Percentiles rank a stretch among this genome's conserved stretches.
These are phyloP conservation scores for Drosophila leonis DNA, from an alignment of 2,888 invertebrate species.

Conservation along the genomic window DNA sequence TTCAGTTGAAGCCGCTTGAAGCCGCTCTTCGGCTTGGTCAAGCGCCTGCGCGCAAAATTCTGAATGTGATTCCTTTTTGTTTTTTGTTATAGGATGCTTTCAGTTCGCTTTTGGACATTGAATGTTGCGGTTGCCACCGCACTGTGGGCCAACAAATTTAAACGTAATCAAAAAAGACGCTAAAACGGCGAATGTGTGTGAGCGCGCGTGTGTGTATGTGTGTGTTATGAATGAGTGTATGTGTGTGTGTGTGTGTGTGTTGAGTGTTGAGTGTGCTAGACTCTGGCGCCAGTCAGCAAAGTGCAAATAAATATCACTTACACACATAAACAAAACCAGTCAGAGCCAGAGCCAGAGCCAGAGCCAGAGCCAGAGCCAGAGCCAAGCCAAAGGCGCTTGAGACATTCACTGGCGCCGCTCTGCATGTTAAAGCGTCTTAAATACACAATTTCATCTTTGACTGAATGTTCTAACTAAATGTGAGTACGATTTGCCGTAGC, in stretches of 20 bases:
- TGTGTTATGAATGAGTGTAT: background rate
- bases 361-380: slow-evolving; percentile 4
- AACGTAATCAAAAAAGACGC: slow-evolving; percentile 30
- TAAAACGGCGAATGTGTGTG: slow-evolving; percentile 5
- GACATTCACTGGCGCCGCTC: slow-evolving; percentile 45
- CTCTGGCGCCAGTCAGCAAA: slow-evolving; percentile 61
- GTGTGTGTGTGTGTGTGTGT: background rate
- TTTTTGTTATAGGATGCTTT: slow-evolving; percentile 32
- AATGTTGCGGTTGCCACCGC: slow-evolving; percentile 35
- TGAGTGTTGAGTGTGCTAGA: slow-evolving; percentile 24
- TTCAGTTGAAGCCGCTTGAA: slow-evolving; percentile 16
- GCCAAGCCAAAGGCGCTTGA: slow-evolving; percentile 22
- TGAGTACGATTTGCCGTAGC: background rate
- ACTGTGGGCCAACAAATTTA: background rate
- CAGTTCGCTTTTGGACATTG: slow-evolving; percentile 54
- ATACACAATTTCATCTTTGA: slow-evolving; percentile 18
- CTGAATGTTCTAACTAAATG: slow-evolving; percentile 16
- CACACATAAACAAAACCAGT: slow-evolving; percentile 50
- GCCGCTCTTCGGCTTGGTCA: slow-evolving; percentile 39
- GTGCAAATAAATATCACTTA: slow-evolving; percentile 71
- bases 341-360: slow-evolving; percentile 6
- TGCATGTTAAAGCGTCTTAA: slow-evolving; percentile 55
- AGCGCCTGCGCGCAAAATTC: slow-evolving; percentile 54
- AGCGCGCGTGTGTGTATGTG: background rate
- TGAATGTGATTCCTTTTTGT: background rate